These are phyloP conservation scores for Hyles lineata DNA, from an alignment of 2,888 invertebrate species.

Conservation along the genomic window DNA sequence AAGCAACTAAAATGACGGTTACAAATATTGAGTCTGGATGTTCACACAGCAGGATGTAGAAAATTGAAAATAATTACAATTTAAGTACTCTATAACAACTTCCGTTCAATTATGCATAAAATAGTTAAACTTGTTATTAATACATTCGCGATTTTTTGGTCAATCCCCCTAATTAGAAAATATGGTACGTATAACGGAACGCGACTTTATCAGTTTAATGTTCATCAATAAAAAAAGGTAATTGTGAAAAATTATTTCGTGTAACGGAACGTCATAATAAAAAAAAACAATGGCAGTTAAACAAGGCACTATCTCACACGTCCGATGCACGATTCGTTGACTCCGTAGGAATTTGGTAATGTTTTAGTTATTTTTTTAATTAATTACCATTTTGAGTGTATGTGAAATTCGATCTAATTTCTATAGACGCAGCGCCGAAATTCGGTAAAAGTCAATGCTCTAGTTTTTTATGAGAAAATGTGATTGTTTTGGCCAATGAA, in stretches of 20 bases:
- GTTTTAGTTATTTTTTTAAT: slow-evolving; percentile 77
- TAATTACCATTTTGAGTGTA: slow-evolving; percentile 72
- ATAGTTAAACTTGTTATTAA: neutral
- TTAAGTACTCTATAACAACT: neutral
- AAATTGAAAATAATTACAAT: slow-evolving; percentile 4
- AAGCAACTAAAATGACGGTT: neutral
- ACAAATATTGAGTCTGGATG: neutral
- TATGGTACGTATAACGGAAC: slow-evolving; percentile 23
- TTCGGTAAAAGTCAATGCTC: slow-evolving; percentile 42
- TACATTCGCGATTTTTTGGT: slow-evolving; percentile 13
- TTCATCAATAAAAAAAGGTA: slow-evolving; percentile 31
- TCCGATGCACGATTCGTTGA: slow-evolving; percentile 69
- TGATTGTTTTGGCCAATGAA: slow-evolving; percentile 78
- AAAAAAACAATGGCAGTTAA: slow-evolving; percentile 63
- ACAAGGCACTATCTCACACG: slow-evolving; percentile 56
- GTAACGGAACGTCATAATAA: slow-evolving; percentile 57
- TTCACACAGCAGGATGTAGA: slow-evolving; percentile 6
- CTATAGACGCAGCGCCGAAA: slow-evolving; percentile 48
- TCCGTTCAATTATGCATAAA: slow-evolving; percentile 10
- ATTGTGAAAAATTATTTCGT: slow-evolving; percentile 36
- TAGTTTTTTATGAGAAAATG: slow-evolving; percentile 71
- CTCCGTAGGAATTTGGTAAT: slow-evolving; percentile 76
- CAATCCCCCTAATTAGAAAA: slow-evolving; percentile 14
- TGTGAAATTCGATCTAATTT: slow-evolving; percentile 50
- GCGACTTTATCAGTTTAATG: slow-evolving; percentile 25